phyloP scores from a whole-genome alignment of 92 coral and sea anemone genomes.

The Parazoanthus swiftii region DNA sequence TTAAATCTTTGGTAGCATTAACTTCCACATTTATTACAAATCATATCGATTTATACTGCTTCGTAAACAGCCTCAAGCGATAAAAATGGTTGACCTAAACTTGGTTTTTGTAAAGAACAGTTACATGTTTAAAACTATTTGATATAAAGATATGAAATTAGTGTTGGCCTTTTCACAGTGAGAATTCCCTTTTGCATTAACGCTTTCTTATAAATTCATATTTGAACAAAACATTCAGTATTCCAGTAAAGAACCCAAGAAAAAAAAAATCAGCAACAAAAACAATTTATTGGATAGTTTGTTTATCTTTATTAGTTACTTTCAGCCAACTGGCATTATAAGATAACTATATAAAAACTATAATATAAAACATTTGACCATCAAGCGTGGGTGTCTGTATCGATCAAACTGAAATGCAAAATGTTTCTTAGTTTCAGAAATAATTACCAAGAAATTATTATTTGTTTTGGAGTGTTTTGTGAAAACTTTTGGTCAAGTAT shows the following conservation, averaged over 20 bases:
- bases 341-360: background rate
- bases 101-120: too few relatives aligned
- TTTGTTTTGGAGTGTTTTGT: background rate
- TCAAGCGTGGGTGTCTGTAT: background rate
- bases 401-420: background rate
- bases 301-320: background rate
- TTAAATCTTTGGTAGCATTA: background rate
- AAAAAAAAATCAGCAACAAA: background rate
- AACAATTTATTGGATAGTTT: background rate
- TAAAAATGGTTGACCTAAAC: too few relatives aligned
- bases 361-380: background rate
- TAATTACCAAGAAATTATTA: background rate
- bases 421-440: conserved; percentile 3
- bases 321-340: background rate
- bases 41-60: too few relatives aligned
- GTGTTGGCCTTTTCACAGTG: background rate
- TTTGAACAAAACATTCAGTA: background rate
- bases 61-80: background rate
- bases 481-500: conserved; percentile 19
- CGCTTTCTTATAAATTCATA: background rate
- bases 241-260: background rate
- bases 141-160: background rate
- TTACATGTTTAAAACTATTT: too few relatives aligned
- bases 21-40: background rate
- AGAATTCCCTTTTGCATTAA: background rate